phyloP scores from a whole-genome alignment of 2,797 vertebrate species.

The Podarcis siculus region DNA sequence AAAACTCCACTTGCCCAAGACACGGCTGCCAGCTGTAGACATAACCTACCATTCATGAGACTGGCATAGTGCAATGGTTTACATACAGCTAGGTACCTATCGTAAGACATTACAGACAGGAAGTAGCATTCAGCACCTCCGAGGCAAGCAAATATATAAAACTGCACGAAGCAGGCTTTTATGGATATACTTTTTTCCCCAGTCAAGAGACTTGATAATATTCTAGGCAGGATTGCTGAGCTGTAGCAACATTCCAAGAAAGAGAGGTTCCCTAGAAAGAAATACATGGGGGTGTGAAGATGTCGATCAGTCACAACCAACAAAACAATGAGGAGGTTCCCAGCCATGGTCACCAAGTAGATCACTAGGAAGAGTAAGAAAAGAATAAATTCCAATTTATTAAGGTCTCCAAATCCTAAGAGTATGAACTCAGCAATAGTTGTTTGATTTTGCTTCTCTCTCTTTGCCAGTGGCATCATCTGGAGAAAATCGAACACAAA shows the following conservation, averaged over 20 bases:
- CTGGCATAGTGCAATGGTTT: not conserved
- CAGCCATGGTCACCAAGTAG: slow-evolving; percentile 30
- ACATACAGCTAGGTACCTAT: slow-evolving; percentile 22
- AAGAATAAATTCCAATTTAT: slow-evolving; percentile 11
- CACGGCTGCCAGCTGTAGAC: not conserved
- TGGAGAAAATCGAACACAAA: not conserved
- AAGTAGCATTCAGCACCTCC: slow-evolving; percentile 20
- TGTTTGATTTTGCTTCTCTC: not conserved
- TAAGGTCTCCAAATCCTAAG: slow-evolving; percentile 41
- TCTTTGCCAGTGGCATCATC: not conserved
- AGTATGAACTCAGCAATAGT: slow-evolving; percentile 16
- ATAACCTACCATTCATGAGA: slow-evolving; percentile 1
- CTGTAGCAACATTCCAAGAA: slow-evolving; percentile 16
- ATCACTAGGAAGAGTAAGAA: slow-evolving; percentile 26
- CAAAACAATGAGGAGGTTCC: slow-evolving; percentile 31
- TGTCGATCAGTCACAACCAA: not conserved
- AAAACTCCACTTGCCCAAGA: slow-evolving; percentile 21
- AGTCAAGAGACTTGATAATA: not conserved
- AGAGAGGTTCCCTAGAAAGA: slow-evolving; percentile 25
- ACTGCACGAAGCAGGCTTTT: slow-evolving; percentile 7
- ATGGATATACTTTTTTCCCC: not conserved
- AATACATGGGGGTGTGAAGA: slow-evolving; percentile 22
- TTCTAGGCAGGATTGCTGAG: not conserved
- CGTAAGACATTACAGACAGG: slow-evolving; percentile 19
- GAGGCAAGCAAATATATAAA: slow-evolving; percentile 8